A percentile compares a stretch with the other conserved stretches of the same genome.
Evolutionary conservation across 2,797 vertebrate species (phyloP).

Genomic region (Xiphorhynchus erythropygius): DNA sequence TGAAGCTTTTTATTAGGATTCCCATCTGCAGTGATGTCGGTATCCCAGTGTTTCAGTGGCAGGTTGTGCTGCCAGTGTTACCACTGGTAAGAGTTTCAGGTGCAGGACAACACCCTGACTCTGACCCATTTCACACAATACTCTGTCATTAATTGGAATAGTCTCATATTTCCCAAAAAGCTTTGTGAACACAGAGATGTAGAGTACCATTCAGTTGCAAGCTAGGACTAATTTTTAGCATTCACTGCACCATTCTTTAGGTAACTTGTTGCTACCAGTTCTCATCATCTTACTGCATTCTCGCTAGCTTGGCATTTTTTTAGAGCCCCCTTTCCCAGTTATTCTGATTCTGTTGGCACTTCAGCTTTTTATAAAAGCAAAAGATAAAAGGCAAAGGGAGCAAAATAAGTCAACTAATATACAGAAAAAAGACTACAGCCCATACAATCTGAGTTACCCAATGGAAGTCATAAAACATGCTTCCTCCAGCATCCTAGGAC

Average conservation of each 20-base stretch:
- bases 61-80: conserved; percentile 73
- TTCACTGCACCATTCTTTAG: not conserved
- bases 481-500: not conserved
- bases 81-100: conserved; percentile 1
- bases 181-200: not conserved
- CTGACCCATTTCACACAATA: not conserved
- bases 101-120: conserved; percentile 37
- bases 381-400: not conserved
- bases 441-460: not conserved
- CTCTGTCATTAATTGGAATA: not conserved
- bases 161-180: not conserved
- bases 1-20: conserved; percentile 66
- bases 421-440: not conserved
- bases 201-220: not conserved
- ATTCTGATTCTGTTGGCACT: not conserved
- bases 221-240: not conserved
- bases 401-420: not conserved
- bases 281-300: not conserved
- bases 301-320: not conserved
- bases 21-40: conserved; percentile 69
- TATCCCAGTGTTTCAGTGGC: conserved; percentile 77
- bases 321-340: not conserved
- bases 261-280: not conserved
- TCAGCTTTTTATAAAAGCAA: not conserved
- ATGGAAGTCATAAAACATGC: not conserved